Percentiles rank a stretch among this genome's conserved stretches.
These are phyloP conservation scores for Syndactyla subalaris DNA, from an alignment of 2,797 vertebrate species.

Conservation along the genomic window DNA sequence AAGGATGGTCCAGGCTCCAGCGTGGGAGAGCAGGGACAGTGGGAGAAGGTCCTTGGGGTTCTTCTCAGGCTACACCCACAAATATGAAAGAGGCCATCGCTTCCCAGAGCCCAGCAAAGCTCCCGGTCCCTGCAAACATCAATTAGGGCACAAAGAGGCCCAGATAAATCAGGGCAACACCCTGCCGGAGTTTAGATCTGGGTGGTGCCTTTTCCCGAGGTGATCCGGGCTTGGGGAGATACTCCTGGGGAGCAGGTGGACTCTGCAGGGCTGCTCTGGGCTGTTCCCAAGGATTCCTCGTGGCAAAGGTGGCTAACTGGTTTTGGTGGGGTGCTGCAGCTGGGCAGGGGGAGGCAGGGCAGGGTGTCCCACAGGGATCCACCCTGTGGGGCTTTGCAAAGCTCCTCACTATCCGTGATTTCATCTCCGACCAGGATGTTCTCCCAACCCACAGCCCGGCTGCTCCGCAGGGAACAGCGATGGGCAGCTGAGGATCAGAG, in stretches of 20 bases:
- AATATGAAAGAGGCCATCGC: not conserved
- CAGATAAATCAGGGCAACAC: conserved; percentile 16
- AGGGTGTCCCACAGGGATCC: not conserved
- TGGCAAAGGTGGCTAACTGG: not conserved
- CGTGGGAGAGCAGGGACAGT: not conserved
- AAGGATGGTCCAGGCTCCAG: not conserved
- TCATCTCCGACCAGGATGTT: rapidly evolving
- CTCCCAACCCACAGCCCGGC: not conserved
- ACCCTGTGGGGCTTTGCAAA: not conserved
- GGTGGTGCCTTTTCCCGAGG: not conserved
- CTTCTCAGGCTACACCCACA: conserved; percentile 45
- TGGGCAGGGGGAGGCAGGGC: not conserved
- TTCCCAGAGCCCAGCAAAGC: conserved; percentile 1
- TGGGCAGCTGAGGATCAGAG: not conserved
- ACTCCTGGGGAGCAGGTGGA: not conserved
- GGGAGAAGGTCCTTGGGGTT: not conserved
- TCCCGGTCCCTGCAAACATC: not conserved
- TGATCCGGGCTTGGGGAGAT: not conserved
- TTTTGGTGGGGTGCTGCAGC: not conserved
- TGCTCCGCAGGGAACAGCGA: not conserved
- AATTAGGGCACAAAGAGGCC: not conserved
- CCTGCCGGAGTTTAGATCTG: not conserved
- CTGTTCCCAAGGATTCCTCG: conserved; percentile 26
- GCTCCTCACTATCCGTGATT: rapidly evolving
- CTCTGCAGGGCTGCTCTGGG: not conserved